Base-by-base conservation (phyloP, 1,140 invertebrate species). In the Plectus sambesii region DNA sequence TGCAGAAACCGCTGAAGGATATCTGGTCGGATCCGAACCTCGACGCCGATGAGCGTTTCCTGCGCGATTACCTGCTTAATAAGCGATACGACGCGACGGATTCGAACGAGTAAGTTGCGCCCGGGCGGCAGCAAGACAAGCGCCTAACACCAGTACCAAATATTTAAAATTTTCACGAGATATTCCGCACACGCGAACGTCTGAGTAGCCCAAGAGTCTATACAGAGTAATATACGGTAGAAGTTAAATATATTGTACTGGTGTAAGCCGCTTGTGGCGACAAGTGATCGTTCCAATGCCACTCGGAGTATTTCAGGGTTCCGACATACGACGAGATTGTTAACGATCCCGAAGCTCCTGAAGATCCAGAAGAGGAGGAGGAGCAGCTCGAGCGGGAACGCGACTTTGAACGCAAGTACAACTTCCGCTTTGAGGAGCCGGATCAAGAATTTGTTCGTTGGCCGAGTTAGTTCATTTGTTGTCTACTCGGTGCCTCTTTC, bases 351-450 rank as follows among this genome's bases (percentile, higher is more conserved):
- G 61, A 61, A 27, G 71, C 85, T 44, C 84, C 82, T 1, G 85
- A 83, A 53, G 85, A 90, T 70, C 67, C 72, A 30, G 85, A 90
- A 63, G 72, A 78, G 55, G 59, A 73, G 12, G 60, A 73, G 45
- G 65, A 73, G 42, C 55, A 68, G 19, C 74, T 87, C 12, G 79
- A 83, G 56, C 78, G 81, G 60, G 84, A 88, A 66, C 84, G 86
- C 38, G 77, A 84, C 70, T 96, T 93, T 76, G 90, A 96, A 64
- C 78, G 85, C 26, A 92, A 93, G 63, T 96, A 83, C 66, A 94
- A 96, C 73, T 93, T 90, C 69, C 78, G 90, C 58, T 97, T 84
- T 73, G 87, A 97, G 73, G 88, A 96, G 72, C 89, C 89, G 0
- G 89, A 93, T 73, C 77, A 82, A 42, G 85, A 93, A 60, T 92